phyloP scores from a whole-genome alignment of 2,888 invertebrate genomes.

The Stenolophus ochropezus region DNA sequence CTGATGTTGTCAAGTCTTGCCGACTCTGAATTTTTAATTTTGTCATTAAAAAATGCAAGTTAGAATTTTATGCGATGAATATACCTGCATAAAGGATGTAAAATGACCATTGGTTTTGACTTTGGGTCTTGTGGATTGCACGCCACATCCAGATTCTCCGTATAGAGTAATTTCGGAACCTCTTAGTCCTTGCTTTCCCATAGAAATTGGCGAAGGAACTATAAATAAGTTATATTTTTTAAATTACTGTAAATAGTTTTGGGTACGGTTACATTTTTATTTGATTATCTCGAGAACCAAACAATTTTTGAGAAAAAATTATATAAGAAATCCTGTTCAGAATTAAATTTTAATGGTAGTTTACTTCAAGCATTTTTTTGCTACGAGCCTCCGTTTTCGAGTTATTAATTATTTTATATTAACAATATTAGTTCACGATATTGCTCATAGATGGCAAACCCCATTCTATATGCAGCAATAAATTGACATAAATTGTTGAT shows the following conservation, averaged over 20 bases:
- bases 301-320: not conserved
- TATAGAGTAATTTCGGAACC: conserved; percentile 73
- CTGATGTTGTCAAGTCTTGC: conserved; percentile 59
- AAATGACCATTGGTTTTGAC: conserved; percentile 82
- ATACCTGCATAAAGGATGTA: conserved; percentile 80
- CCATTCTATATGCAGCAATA: no score
- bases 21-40: conserved; percentile 63
- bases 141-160: conserved; percentile 68
- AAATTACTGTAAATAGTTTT: no score
- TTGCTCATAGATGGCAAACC: no score
- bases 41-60: no score
- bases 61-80: not conserved
- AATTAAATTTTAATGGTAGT: no score
- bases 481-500: no score
- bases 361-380: no score
- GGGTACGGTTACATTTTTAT: not conserved
- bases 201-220: conserved; percentile 63
- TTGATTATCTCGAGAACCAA: not conserved
- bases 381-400: no score
- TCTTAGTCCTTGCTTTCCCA: conserved; percentile 75
- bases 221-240: not conserved
- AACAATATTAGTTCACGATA: no score
- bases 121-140: conserved; percentile 73
- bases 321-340: no score
- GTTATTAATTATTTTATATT: no score